These are phyloP conservation scores for Triplophysa rosa DNA, from an alignment of 2,113 vertebrate species.

Conservation along the genomic window DNA sequence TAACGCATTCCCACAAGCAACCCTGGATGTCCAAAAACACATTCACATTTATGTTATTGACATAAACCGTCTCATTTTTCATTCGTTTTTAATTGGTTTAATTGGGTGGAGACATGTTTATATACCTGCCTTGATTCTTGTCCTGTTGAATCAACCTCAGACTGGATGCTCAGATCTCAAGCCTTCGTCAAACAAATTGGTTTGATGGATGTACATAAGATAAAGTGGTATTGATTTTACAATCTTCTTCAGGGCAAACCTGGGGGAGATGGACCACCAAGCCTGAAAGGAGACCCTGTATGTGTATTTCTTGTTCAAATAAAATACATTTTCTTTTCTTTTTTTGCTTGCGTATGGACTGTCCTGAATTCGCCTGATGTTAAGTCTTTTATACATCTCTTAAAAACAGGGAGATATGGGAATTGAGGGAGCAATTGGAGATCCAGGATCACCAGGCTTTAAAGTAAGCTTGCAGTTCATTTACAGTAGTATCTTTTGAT, in stretches of 20 bases:
- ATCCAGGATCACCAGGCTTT: constrained; percentile 67
- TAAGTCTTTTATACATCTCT: not conserved
- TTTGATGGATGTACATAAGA: no score
- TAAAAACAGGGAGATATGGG: constrained; percentile 65
- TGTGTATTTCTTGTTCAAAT: constrained; percentile 45
- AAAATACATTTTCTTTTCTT: no score
- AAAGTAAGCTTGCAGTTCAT: constrained; percentile 60
- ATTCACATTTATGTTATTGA: no score
- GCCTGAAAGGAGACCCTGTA: constrained; percentile 72
- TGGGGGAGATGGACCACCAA: constrained; percentile 64
- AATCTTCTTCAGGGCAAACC: constrained; percentile 64
- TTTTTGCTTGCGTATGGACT: not conserved
- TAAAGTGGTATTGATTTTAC: not conserved
- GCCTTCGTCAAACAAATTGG: no score
- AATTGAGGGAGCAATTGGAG: constrained; percentile 70
- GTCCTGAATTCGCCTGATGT: constrained; percentile 7
- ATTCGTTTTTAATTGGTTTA: no score
- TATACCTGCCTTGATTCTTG: no score
- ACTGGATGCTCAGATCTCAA: no score
- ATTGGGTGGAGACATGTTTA: no score
- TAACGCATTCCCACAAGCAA: no score
- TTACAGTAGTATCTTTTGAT: not conserved
- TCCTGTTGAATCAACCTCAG: not conserved
- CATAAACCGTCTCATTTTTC: no score
- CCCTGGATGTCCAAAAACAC: no score